These are phyloP conservation scores for Acanthurus tractus DNA, from an alignment of 2,797 vertebrate genomes.

Conservation along the genomic window DNA sequence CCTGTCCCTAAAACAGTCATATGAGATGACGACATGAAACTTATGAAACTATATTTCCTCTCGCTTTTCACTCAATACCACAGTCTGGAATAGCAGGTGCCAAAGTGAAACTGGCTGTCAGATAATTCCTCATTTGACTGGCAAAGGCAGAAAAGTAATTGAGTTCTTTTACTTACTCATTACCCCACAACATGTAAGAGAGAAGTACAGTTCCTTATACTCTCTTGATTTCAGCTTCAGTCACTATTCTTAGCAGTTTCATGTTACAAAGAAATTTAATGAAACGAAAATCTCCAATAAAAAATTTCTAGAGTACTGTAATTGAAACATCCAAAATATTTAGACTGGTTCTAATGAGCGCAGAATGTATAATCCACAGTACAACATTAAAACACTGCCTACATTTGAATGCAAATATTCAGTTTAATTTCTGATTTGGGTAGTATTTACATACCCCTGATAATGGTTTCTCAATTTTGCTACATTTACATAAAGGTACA, in stretches of 20 bases:
- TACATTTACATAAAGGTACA: background rate
- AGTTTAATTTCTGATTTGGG: background rate
- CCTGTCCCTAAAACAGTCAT: conserved; percentile 40
- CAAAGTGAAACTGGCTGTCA: background rate
- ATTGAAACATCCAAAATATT: background rate
- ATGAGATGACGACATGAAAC: conserved; percentile 37
- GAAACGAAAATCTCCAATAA: background rate
- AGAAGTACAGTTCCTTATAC: no score
- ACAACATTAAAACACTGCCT: background rate
- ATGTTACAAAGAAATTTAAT: background rate
- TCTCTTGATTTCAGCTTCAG: background rate
- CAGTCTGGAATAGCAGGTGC: background rate
- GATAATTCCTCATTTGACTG: background rate
- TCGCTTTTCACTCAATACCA: background rate
- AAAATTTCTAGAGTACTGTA: background rate
- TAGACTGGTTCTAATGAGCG: background rate
- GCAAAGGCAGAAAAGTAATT: background rate
- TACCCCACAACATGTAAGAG: background rate
- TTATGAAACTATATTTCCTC: conserved; percentile 2
- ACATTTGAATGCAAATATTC: background rate
- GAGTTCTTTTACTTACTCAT: conserved; percentile 5
- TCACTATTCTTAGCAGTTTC: background rate
- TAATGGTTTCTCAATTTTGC: background rate
- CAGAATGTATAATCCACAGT: background rate
- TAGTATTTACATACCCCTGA: background rate